Conservation (phyloP, 2,113 vertebrate genomes). For the Paramormyrops kingsleyae region DNA sequence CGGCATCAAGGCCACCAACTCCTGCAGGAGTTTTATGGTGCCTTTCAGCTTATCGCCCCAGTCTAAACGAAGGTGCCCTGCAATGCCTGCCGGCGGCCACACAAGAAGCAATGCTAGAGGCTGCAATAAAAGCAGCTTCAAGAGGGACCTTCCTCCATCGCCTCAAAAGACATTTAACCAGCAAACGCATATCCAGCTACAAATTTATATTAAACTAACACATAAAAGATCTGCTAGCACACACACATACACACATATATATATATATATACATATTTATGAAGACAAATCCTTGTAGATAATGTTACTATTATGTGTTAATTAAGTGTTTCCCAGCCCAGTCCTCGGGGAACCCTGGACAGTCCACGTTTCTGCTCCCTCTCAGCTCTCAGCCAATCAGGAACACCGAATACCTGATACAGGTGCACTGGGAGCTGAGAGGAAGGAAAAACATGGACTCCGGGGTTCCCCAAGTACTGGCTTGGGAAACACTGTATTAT, state of each 20-base stretch:
- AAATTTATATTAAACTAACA: not conserved
- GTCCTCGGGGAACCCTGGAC: no score
- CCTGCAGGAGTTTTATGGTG: not conserved
- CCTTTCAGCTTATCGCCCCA: not conserved
- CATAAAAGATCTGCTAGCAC: not conserved
- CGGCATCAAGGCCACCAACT: not conserved
- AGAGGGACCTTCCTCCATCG: not conserved
- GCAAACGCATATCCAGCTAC: not conserved
- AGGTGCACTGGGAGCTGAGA: no score
- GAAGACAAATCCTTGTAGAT: not conserved
- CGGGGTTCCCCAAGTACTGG: no score
- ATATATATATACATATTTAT: not conserved
- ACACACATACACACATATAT: not conserved
- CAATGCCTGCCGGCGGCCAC: not conserved
- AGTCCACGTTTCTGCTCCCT: no score
- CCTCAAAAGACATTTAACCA: not conserved
- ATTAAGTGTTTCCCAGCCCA: not conserved
- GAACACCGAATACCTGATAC: no score
- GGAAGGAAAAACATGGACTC: no score
- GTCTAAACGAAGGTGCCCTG: not conserved
- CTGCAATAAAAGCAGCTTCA: not conserved
- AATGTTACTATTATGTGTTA: not conserved
- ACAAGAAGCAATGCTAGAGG: not conserved
- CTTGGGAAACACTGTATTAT: no score
- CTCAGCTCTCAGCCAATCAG: no score